Percentiles rank a stretch among this genome's conserved stretches.
Conservation (phyloP, 2,797 vertebrate genomes). For the Toxotes lorentzi region DNA sequence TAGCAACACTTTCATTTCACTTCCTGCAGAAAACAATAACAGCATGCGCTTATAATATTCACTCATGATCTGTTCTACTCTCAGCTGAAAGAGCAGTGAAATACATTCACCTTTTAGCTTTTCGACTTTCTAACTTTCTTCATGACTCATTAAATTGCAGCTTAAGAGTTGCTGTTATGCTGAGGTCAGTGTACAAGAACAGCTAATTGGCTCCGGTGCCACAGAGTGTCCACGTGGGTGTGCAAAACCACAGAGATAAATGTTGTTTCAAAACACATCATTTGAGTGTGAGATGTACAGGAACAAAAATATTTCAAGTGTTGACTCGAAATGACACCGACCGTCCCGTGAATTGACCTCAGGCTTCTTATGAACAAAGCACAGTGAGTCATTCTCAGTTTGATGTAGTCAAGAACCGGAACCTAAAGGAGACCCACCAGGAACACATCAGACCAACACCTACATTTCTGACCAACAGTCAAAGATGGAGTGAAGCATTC, state of each 20-base stretch:
- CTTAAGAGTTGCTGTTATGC: slow-evolving; percentile 3
- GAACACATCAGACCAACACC: too few species aligned
- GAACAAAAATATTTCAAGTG: background rate
- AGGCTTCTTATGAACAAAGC: background rate
- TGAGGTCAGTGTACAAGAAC: slow-evolving; percentile 15
- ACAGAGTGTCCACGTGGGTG: background rate
- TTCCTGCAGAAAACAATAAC: slow-evolving; percentile 19
- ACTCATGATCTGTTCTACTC: background rate
- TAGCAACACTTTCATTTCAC: slow-evolving; percentile 19
- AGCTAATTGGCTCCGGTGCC: slow-evolving; percentile 11
- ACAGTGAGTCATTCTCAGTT: background rate
- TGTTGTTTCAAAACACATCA: background rate
- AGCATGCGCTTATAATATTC: background rate
- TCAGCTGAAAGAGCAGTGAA: background rate
- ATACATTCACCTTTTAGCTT: background rate
- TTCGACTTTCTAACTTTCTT: background rate
- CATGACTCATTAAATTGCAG: slow-evolving; percentile 4
- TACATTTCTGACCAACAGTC: too few species aligned
- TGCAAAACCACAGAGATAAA: background rate
- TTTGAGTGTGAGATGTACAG: background rate
- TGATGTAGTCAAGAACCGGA: background rate
- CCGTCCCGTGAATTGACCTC: background rate
- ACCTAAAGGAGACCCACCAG: too few species aligned
- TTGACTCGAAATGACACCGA: background rate
- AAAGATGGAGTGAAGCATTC: too few species aligned